Base-by-base conservation (phyloP, 2,888 invertebrate genomes). In the Agonopterix arenella region DNA sequence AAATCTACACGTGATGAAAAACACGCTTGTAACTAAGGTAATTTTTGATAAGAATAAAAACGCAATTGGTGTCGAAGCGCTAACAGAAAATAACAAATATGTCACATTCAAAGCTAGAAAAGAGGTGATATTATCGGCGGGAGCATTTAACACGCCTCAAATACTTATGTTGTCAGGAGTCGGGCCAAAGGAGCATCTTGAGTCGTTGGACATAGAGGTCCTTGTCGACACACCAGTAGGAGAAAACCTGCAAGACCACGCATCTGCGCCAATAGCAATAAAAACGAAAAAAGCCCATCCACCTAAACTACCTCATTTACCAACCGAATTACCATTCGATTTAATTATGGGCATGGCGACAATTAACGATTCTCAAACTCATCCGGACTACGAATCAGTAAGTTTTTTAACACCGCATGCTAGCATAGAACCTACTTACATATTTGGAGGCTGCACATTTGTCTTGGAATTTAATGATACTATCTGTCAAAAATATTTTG, bases 211-310 rank as follows among this genome's bases (percentile, higher is more conserved):
- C 8, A 72, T 89, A 44, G 51, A 78, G 10, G 66, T 80, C 0
- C 48, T 79, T 44, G 67, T 66, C 16, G 59, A 84, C 59, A 68
- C 84, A 48, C 78, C 76, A 2, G 88, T 89, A 1, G 89, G 89
- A 11, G 67, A 75, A 64, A 86, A 88, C 63, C 68, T 89, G 9
- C 86, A 86, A 65, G 88, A 89, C 49, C 89, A 89, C 58, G 84
- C 84, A 80, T n/a, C 57, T 55, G 2, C 84, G 69, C 4, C 69
- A 84, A 48, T 88, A 86, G 52, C 64, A 86, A n/a, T 45, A 84
- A 8, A 76, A 84, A 40, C 79, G 11, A 8, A 11, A 8, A 42
- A 79, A 57, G 73, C 68, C 2, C 86, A 85, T n/a, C 18, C 18
- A 18, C 18, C 83, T 41, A 84, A 11, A 4, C 42, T 11, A n/a